Evolutionary conservation across 2,888 invertebrate genomes (phyloP), one percentile per base, ranked within the genome.

Genomic region (Drosophila phalerata): DNA sequence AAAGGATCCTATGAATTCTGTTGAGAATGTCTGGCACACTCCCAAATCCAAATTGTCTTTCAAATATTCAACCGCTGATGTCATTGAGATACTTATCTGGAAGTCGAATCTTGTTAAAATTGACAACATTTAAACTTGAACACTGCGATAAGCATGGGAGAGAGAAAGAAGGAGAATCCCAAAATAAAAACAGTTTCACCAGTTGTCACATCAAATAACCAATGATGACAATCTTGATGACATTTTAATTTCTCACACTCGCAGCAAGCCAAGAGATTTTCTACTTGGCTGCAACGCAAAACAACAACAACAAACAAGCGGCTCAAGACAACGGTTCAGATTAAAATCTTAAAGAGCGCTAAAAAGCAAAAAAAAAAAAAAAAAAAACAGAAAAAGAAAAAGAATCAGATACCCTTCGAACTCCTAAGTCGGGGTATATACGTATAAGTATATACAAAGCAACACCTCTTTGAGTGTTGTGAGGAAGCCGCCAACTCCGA

Each of bases 191-290:
- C 73, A 60, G 84, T 81, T 78, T 73, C 73, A 69, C 17, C 66
- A 82, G 84, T 74, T 89, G 85, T 89, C 87, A 77, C 85, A 78
- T 81, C 79, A 74, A 63, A 86, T 86, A 79, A 76, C 65, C 85
- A 60, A 69, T 77, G 81, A 87, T 82, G 87, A 89, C 89, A 90
- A 91, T 91, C 91, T 91, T 85, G 89, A 90, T 91, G 91, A 91
- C 91, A 90, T 90, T 91, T 91, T 91, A 91, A 91, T 91, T 88
- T 81, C 76, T 77, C 79, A 77, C 79, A 78, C 79, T 81, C 71
- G 25, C 49, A 43, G 30, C n/a, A 77, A 77, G 69, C 63, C 52
- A 79, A 49, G 75, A 76, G 77, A 85, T 88, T 88, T 90, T 87
- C 88, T 85, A 82, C 85, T 89, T 85, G 85, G 79, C 81, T 58